Evolutionary conservation across 2,113 vertebrate genomes (phyloP), one percentile per base, ranked within the genome.

Genomic region (Embiotoca jacksoni): DNA sequence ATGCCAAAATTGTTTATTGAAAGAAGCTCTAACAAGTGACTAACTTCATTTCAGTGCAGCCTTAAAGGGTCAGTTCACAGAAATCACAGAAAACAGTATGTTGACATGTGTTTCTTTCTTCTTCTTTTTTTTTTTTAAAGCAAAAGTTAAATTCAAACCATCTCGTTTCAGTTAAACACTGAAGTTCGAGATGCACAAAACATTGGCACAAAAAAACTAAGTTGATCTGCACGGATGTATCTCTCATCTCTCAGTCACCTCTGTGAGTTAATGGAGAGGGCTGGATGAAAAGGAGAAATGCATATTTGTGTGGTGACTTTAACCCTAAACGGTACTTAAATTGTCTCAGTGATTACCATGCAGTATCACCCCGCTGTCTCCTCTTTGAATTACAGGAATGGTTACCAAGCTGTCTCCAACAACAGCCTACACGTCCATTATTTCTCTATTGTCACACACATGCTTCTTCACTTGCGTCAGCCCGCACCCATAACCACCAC

Each of bases 381-480:
- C 61, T 61, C 71, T 61, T 44, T 57, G 30, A 50, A 87, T 81
- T 72, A 86, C 66, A 87, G 73, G 69, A 74, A 47, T 31, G 63
- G 69, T 71, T 60, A 63, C 81, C 37, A 74, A 30, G 9, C 53
- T 14, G 54, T 72, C 67, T 85, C 73, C 74, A 57, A 46, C 78
- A 72, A 59, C 63, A 83, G 58, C 47, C 75, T 65, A 14, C 78
- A 75, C 59, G 16, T 59, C 78, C 39, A 62, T 88, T 88, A 82
- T 87, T 39, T 78, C 72, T 56, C 78, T 35, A 68, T 87, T 88
- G 86, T 90, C 59, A 57, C 55, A 57, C 55, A 63, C 1, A 4
- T 2, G 37, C 59, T 64, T 80, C 78, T 71, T 53, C 85, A 84
- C 71, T 79, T 86, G 60, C 78, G 77, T 90, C 89, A 89, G 37